Conservation (phyloP, 2,797 vertebrate species). For the Leptoclinus maculatus region DNA sequence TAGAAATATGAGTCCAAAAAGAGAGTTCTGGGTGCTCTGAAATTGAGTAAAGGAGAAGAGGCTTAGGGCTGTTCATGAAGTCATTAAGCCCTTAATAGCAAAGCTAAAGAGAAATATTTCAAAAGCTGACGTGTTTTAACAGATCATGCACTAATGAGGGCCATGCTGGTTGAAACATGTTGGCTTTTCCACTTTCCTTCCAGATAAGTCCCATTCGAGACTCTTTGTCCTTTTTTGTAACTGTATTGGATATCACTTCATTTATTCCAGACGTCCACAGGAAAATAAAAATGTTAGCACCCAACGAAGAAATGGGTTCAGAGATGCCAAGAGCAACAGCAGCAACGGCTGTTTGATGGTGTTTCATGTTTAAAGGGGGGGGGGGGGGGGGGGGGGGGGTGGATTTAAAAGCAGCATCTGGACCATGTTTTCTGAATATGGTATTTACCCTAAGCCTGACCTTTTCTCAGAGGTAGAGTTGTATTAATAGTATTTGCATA, state of each 20-base stretch:
- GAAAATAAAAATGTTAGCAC: background rate
- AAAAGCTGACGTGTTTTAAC: slow-evolving; percentile 37
- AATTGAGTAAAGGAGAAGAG: background rate
- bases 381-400: background rate
- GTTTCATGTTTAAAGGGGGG: background rate
- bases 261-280: background rate
- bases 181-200: slow-evolving; percentile 16
- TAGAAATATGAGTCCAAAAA: background rate
- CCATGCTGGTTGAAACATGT: slow-evolving; percentile 39
- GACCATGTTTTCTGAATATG: slow-evolving; percentile 1
- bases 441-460: background rate
- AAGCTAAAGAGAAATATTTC: slow-evolving; percentile 7
- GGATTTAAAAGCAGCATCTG: slow-evolving; percentile 26
- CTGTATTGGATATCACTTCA: slow-evolving; percentile 1
- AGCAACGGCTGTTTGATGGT: background rate
- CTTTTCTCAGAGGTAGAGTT: background rate
- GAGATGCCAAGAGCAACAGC: background rate
- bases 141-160: slow-evolving; percentile 12
- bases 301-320: background rate
- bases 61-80: background rate
- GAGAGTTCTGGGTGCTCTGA: background rate
- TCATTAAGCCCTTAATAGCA: slow-evolving; percentile 4
- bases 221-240: background rate
- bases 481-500: background rate
- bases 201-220: background rate